Base-by-base conservation (phyloP, 2,113 vertebrate species). In the Poecilia latipinna region DNA sequence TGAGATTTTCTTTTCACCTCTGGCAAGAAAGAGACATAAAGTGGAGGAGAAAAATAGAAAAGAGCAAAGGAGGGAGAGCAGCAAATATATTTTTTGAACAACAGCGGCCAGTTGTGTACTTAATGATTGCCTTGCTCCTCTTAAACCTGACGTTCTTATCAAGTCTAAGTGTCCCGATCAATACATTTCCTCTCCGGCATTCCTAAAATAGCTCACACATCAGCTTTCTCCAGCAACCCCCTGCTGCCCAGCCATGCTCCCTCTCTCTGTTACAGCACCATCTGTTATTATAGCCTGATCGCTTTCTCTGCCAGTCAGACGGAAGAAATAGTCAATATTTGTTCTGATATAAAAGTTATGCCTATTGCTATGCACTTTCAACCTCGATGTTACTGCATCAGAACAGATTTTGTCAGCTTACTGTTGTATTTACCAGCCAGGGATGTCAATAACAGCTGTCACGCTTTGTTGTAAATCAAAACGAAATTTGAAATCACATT, bases 1-100 rank as follows among this genome's bases (percentile, higher is more conserved):
- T 96, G 96, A 97, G 96, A 97, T 97, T 98, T 95, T 92, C 94
- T 90, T 95, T 95, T 92, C 90, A 92, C 96, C 96, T 94, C 95
- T 95, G 94, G 96, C 95, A 93, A 95, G 92, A 91, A 85, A 85
- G 87, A 93, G 88, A 89, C 75, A 92, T 85, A 93, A 90, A 92
- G 86, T 88, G 86, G 75, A 17, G 22, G 15, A 54, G 28, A 65
- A 78, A 82, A 87, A 54, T 60, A 35, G 68, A 69, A 83, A 69
- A 70, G 42, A 54, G 0, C 68, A 24, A 62, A 12, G 74, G 22
- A 32, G 61, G 61, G 29, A 78, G 84, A 84, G 84, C 70, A 86
- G 78, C 77, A 92, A 85, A 91, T 89, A 75, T 93, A 89, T 92
- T 96, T 94, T 94, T 95, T 93, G 90, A 95, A 94, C 92, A 93